Percentiles rank a stretch among this genome's conserved stretches.
phyloP scores from a whole-genome alignment of 2,888 invertebrate species.

The Dynastes hyllus region DNA sequence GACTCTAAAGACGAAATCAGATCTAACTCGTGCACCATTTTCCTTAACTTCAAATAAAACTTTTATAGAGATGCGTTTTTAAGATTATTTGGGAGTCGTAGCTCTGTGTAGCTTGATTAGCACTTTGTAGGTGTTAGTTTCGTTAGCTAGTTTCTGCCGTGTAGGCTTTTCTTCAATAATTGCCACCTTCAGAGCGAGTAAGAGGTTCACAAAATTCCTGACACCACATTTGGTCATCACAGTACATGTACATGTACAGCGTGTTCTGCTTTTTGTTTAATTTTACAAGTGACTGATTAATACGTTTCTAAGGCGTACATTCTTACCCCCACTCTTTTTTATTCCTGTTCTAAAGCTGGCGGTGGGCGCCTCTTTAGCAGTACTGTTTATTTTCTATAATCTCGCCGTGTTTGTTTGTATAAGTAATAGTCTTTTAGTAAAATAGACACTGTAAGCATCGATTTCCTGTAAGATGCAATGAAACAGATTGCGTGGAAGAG shows the following conservation, averaged over 20 bases:
- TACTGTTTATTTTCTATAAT: conserved; percentile 39
- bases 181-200: no score
- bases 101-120: no score
- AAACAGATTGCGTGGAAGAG: conserved; percentile 37
- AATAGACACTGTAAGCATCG: conserved; percentile 40
- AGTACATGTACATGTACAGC: not conserved
- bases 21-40: no score
- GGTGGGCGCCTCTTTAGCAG: not conserved
- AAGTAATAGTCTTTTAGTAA: conserved; percentile 42
- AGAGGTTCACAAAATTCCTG: no score
- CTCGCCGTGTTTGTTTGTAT: conserved; percentile 38
- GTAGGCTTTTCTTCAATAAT: no score
- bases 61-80: no score
- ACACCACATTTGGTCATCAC: no score
- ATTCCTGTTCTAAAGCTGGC: not conserved
- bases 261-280: conserved; percentile 22
- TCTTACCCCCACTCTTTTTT: not conserved
- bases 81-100: no score
- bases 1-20: no score
- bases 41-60: no score
- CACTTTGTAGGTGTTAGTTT: no score
- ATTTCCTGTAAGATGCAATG: conserved; percentile 41
- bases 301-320: conserved; percentile 24
- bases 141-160: no score
- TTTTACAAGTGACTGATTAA: conserved; percentile 42